Percentiles rank a stretch among this genome's conserved stretches.
These are phyloP conservation scores for Yponomeuta malinellus DNA, from an alignment of 2,888 invertebrate genomes.

Conservation along the genomic window DNA sequence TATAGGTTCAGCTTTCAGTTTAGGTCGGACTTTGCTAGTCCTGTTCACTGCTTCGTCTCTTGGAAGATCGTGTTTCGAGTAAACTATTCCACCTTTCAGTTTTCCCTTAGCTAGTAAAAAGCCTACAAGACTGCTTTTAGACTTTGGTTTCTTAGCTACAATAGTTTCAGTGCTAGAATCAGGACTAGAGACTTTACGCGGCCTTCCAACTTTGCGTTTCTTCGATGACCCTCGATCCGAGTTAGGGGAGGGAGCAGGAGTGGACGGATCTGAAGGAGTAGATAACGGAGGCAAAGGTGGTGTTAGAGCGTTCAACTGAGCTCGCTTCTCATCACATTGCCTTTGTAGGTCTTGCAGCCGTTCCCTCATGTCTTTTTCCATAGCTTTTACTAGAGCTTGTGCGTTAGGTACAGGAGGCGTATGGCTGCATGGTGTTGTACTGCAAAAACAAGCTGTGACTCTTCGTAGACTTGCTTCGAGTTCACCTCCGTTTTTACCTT, in stretches of 20 bases:
- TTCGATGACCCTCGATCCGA: conserved; percentile 77
- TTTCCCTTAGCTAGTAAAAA: conserved; percentile 80
- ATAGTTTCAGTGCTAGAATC: conserved; percentile 83
- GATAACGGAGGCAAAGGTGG: conserved; percentile 67
- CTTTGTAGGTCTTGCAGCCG: conserved; percentile 87
- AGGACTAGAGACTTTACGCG: conserved; percentile 81
- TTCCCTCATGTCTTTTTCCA: conserved; percentile 89
- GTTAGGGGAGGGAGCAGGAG: conserved; percentile 64
- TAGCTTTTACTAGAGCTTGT: conserved; percentile 79
- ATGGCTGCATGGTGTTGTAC: conserved; percentile 43
- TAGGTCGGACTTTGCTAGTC: conserved; percentile 81
- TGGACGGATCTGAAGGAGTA: conserved; percentile 60
- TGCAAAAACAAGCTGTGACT: conserved; percentile 59
- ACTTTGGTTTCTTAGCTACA: conserved; percentile 87
- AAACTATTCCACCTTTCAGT: conserved; percentile 70
- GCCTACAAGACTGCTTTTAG: conserved; percentile 79
- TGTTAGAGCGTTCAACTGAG: conserved; percentile 83
- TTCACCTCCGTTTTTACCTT: conserved; percentile 47
- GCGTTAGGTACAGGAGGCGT: conserved; percentile 60
- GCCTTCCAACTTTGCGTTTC: conserved; percentile 88
- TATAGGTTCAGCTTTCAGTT: conserved; percentile 83
- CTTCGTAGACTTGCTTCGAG: conserved; percentile 59
- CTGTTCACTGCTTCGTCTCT: conserved; percentile 56
- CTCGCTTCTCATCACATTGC: conserved; percentile 88
- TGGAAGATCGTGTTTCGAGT: conserved; percentile 71